phyloP scores from a whole-genome alignment of 2,113 vertebrate species.

The Actinemys pallida region DNA sequence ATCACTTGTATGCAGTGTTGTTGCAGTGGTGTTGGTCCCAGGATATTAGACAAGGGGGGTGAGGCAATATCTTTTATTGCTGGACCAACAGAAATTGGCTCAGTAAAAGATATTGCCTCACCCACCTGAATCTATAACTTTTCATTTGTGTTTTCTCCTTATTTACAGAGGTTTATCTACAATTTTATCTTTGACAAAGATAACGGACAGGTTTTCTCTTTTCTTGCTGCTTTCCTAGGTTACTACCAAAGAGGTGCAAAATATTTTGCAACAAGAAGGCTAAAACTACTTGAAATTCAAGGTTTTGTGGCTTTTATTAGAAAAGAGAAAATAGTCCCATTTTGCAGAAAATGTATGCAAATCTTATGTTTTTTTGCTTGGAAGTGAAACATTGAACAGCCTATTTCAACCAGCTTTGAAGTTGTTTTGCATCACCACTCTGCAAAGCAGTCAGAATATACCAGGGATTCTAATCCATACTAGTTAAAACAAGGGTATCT shows the following conservation, averaged over 20 bases:
- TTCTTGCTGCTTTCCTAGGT: neutral
- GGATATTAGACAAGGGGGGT: neutral
- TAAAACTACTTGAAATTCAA: neutral
- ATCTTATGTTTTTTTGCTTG: neutral
- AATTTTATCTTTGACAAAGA: neutral
- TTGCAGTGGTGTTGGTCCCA: neutral
- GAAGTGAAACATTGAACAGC: neutral
- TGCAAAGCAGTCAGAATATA: neutral
- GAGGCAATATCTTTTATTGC: neutral
- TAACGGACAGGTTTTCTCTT: neutral
- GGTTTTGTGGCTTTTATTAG: neutral
- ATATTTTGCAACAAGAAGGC: fast-evolving
- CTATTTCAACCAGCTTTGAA: fast-evolving
- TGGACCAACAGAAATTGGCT: neutral
- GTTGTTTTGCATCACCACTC: neutral
- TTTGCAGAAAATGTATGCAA: neutral
- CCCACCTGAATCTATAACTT: neutral
- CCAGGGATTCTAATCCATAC: neutral
- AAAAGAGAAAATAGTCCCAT: neutral
- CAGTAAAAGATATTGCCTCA: neutral
- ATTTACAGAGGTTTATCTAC: neutral
- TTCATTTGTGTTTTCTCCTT: neutral
- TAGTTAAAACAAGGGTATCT: neutral
- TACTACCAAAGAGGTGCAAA: neutral
- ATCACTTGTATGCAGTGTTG: neutral